Percentiles rank a stretch among this genome's conserved stretches.
Conservation (phyloP, 2,888 invertebrate genomes). For the Kuschelorhynchus macadamiae region DNA sequence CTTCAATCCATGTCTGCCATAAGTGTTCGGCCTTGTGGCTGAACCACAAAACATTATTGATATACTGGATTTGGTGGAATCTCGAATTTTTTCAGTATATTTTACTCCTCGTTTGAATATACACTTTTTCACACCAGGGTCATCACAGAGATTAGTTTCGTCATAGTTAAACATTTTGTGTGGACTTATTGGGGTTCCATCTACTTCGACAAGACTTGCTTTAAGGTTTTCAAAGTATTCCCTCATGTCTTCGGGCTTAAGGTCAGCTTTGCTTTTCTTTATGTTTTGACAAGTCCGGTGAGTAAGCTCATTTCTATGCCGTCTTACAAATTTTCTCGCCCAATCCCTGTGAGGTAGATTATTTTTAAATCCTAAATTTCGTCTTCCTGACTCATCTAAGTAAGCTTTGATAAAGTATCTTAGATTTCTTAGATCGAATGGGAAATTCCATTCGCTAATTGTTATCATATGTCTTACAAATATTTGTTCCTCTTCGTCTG, state of each 20-base stretch:
- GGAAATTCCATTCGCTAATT: slow-evolving; percentile 9
- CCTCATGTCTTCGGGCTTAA: background rate
- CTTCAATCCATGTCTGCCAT: no score
- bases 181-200: background rate
- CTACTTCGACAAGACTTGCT: no score
- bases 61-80: slow-evolving; percentile 4
- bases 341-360: no score
- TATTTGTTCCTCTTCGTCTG: background rate
- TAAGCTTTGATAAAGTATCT: background rate
- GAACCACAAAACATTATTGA: background rate
- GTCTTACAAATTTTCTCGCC: no score
- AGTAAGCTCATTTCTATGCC: no score
- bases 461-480: background rate
- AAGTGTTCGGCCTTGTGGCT: slow-evolving; percentile 10
- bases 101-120: slow-evolving; percentile 1
- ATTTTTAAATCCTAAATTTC: background rate
- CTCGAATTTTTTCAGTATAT: background rate
- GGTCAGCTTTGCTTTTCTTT: background rate
- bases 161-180: background rate
- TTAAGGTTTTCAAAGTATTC: background rate
- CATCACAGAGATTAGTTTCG: slow-evolving; percentile 6
- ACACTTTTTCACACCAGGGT: slow-evolving; percentile 1
- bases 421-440: background rate
- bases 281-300: slow-evolving; percentile 22
- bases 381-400: background rate